Percentiles rank a stretch among this genome's conserved stretches.
Evolutionary conservation across 1,140 invertebrate genomes (phyloP).

Genomic region (Sitobion miscanthi): DNA sequence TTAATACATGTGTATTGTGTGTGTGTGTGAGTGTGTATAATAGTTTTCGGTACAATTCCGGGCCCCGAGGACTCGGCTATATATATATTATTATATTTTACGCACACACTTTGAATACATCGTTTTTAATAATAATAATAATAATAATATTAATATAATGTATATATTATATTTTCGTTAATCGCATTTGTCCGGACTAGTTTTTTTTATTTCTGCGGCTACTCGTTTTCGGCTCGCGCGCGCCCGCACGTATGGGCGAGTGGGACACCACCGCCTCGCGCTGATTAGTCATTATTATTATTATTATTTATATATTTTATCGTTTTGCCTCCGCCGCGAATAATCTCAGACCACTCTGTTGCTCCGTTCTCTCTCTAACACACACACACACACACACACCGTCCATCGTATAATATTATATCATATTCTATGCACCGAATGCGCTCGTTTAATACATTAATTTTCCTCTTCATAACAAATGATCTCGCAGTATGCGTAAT

Average conservation of each 20-base stretch:
- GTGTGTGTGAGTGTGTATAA: background rate
- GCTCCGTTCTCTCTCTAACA: background rate
- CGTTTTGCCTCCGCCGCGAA: background rate
- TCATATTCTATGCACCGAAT: background rate
- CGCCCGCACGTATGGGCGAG: background rate
- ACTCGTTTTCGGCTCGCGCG: background rate
- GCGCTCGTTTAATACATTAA: background rate
- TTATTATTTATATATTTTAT: conserved; percentile 7
- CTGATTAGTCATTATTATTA: conserved; percentile 24
- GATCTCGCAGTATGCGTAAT: background rate
- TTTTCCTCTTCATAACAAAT: background rate
- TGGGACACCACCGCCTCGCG: background rate
- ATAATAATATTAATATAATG: background rate
- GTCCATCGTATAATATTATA: background rate
- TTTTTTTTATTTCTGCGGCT: conserved; percentile 7
- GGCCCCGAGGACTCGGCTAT: background rate
- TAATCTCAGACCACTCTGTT: background rate
- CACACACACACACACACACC: no score
- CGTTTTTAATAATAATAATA: conserved; percentile 8
- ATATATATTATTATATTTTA: background rate
- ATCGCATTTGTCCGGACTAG: conserved; percentile 16
- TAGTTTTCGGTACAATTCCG: conserved; percentile 17
- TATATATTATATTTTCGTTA: conserved; percentile 20
- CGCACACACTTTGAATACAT: background rate
- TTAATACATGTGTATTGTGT: background rate